Evolutionary conservation across 2,797 vertebrate genomes (phyloP).

Genomic region (Rhabdophis nuchalis): DNA sequence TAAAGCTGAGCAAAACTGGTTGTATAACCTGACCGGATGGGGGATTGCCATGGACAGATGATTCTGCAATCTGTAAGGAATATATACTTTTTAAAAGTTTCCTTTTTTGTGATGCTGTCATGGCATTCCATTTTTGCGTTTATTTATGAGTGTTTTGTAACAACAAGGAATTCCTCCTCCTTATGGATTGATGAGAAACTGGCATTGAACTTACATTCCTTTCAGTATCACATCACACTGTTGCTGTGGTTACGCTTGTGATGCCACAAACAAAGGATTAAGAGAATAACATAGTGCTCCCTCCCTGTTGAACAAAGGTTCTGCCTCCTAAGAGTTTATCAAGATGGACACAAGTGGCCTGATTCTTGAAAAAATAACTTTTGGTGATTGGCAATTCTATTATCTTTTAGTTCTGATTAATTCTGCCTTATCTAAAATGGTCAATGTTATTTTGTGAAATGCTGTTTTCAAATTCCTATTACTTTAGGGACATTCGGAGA

Average conservation of each 20-base stretch:
- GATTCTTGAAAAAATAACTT: not conserved
- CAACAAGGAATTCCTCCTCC: constrained; percentile 29
- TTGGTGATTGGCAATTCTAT: not conserved
- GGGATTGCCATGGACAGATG: not conserved
- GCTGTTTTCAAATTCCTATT: not conserved
- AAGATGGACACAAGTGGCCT: not conserved
- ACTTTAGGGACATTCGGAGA: not conserved
- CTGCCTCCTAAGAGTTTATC: constrained; percentile 28
- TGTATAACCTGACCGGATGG: not conserved
- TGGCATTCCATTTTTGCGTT: constrained; percentile 27
- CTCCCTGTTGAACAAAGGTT: constrained; percentile 49
- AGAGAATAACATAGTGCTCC: constrained; percentile 31
- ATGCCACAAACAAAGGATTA: constrained; percentile 64
- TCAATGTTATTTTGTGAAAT: not conserved
- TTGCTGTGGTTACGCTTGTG: constrained; percentile 62
- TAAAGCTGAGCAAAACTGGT: not conserved
- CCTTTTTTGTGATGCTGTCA: constrained; percentile 6
- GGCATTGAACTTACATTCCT: constrained; percentile 59
- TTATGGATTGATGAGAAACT: constrained; percentile 47
- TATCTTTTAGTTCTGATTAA: not conserved
- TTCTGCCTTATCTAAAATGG: not conserved
- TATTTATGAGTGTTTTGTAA: constrained; percentile 40
- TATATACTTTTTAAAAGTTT: not conserved
- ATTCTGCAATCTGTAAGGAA: not conserved
- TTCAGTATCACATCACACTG: constrained; percentile 58